A percentile compares a stretch with the other conserved stretches of the same genome.
Conservation (phyloP, 2,888 invertebrate genomes). For the Eupithecia insigniata region DNA sequence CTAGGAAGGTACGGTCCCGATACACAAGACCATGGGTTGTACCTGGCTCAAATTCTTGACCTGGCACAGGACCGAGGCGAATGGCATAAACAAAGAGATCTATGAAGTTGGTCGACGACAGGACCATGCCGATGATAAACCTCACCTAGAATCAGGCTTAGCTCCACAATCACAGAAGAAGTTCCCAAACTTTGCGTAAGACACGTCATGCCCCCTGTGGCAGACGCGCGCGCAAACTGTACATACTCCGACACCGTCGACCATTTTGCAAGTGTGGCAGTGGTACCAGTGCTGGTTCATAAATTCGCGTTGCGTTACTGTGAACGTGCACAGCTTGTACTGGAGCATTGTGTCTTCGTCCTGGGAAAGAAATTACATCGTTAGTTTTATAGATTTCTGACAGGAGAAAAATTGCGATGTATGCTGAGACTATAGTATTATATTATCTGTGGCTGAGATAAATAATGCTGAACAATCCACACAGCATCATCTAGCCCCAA, state of each 20-base stretch:
- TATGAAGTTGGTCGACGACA: not conserved
- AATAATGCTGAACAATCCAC: no score
- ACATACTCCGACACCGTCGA: conserved; percentile 99
- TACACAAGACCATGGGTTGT: not conserved
- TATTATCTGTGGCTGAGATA: no score
- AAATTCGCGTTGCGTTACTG: conserved; percentile 98
- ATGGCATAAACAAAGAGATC: not conserved
- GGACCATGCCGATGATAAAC: not conserved
- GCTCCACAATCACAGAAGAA: conserved; percentile 99
- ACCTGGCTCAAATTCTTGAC: not conserved
- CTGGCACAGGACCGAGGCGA: not conserved
- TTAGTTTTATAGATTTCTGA: not conserved
- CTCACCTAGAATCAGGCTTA: conserved; percentile 89
- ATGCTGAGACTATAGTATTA: no score
- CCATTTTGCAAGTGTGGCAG: conserved; percentile 99
- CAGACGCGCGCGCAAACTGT: conserved; percentile 98
- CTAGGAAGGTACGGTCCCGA: not conserved
- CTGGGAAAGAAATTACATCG: conserved; percentile 55
- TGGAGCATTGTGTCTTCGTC: conserved; percentile 94
- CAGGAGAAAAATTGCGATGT: not conserved
- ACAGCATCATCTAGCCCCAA: no score
- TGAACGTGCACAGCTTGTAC: conserved; percentile 97
- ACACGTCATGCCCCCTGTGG: conserved; percentile 97
- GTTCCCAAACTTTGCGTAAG: conserved; percentile 98
- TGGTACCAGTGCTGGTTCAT: conserved; percentile 99